Base-by-base conservation (phyloP, 2,888 invertebrate genomes). In the Cistogaster globosa region DNA sequence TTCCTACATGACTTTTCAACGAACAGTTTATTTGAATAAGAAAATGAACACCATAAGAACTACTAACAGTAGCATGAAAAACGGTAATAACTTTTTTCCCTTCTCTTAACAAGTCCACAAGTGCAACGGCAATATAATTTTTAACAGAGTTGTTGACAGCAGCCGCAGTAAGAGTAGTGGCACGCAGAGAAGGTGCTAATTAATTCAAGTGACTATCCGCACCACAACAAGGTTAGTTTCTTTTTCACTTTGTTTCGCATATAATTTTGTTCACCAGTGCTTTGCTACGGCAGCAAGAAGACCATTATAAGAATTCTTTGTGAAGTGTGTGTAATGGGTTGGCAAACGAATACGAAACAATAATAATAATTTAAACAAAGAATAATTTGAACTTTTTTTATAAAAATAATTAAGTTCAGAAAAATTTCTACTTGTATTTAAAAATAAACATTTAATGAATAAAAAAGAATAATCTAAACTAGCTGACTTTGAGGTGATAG, bases 161-260 rank as follows among this genome's bases (percentile, higher is more conserved):
- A 38, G 42, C n/a, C n/a, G n/a, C 38, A 20, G 12, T n/a, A 60
- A 12, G 6, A 12, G 20, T 11, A n/a, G 20, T 53, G 20, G 7
- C 51, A 42, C 0, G 5, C 42, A 42, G 14, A 26, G 22, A 26
- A 14, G 48, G 26, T 45, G 22, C 22, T 53, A 36, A 67, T 67
- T 67, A 67, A 67, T 67, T 53, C 67, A 67, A 67, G 67, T 67
- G 51, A 51, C 32, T 67, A 67, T 53, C 51, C 32, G 51, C 32
- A 53, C n/a, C 18, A 51, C 18, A 32, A 67, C 67, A 67, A 67
- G 32, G 51, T 67, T 51, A 67, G 53, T 53, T 67, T 32, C 32
- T 22, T 53, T 51, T 53, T 48, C 18, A 20, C 51, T 53, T 26
- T 45, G 32, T n/a, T 45, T 45, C 16, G 8, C 1, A 0, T 32